Evolutionary conservation across 2,797 vertebrate genomes (phyloP).

Genomic region (Esox lucius): DNA sequence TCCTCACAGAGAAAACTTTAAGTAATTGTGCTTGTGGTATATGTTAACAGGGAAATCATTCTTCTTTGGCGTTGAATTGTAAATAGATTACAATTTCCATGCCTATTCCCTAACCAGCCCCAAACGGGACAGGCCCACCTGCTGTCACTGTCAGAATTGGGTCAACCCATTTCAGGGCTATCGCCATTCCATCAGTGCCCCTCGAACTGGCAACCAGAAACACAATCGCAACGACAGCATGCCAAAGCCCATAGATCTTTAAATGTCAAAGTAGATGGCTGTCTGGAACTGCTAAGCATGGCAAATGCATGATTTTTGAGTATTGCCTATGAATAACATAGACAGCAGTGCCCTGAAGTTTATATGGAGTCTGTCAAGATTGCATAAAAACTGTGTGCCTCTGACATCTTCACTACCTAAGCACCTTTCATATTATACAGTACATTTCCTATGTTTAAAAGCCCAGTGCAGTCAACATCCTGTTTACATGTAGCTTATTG

Average conservation of each 20-base stretch:
- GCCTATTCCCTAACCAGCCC: background rate
- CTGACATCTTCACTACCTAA: background rate
- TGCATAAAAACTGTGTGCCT: background rate
- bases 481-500: too few relatives aligned
- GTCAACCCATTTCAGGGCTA: constrained; percentile 7
- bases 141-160: constrained; percentile 6
- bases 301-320: background rate
- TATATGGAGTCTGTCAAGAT: background rate
- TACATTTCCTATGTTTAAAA: background rate
- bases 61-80: background rate
- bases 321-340: background rate
- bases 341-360: background rate
- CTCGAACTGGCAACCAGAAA: constrained; percentile 7
- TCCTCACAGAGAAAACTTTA: background rate
- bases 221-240: background rate
- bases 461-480: too few relatives aligned
- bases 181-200: background rate
- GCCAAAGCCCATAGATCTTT: background rate
- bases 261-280: background rate
- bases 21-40: background rate
- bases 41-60: background rate
- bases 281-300: background rate
- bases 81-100: background rate
- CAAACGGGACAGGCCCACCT: constrained; percentile 2
- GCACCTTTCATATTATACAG: background rate